These are phyloP conservation scores for Guaruba guarouba DNA, from an alignment of 2,113 vertebrate genomes.

Conservation along the genomic window DNA sequence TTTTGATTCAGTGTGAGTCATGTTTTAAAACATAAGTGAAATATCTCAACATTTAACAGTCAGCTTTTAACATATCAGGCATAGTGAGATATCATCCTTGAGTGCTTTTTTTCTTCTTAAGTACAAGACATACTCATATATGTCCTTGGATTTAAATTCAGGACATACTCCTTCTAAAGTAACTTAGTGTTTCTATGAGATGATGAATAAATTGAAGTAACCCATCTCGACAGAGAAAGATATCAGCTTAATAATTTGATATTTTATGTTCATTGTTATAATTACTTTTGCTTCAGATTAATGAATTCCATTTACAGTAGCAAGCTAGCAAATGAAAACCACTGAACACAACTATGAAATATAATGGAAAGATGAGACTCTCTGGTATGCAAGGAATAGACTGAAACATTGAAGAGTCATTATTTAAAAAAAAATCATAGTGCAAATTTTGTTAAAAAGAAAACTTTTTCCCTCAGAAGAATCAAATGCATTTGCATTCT, in stretches of 20 bases:
- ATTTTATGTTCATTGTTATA: conserved; percentile 64
- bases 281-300: conserved; percentile 65
- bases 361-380: conserved; percentile 35
- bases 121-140: neutral
- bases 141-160: conserved; percentile 27
- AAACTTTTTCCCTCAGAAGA: neutral
- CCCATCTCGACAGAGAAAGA: conserved; percentile 44
- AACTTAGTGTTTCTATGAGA: neutral
- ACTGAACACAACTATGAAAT: conserved; percentile 24
- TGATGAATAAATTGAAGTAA: conserved; percentile 49
- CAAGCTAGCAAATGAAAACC: conserved; percentile 47
- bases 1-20: neutral
- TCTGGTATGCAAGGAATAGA: neutral
- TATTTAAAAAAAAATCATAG: neutral
- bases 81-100: neutral
- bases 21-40: neutral
- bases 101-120: neutral
- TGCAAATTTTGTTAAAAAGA: neutral
- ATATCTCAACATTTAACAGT: neutral
- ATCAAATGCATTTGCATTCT: neutral
- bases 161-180: neutral
- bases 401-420: neutral
- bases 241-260: conserved; percentile 61
- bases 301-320: conserved; percentile 63
- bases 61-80: neutral